A percentile compares a stretch with the other conserved stretches of the same genome.
phyloP scores from a whole-genome alignment of 1,140 invertebrate genomes.

The Popillia japonica region DNA sequence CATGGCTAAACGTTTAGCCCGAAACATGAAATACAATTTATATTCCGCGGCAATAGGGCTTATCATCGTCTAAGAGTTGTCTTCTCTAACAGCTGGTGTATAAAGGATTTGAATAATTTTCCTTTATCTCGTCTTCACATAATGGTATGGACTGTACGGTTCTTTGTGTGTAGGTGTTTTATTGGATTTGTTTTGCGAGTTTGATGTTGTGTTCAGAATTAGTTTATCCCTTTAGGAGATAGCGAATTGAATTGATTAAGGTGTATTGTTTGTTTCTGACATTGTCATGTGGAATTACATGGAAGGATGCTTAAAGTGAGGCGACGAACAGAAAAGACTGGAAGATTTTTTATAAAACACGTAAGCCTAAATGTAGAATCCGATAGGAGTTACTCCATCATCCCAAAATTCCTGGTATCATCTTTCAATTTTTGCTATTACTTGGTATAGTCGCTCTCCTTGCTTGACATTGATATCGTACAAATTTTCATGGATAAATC shows the following conservation, averaged over 20 bases:
- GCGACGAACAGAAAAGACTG: too few species aligned
- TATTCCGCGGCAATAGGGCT: not conserved
- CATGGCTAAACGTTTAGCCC: conserved; percentile 24
- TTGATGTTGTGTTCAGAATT: not conserved
- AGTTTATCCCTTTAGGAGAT: not conserved
- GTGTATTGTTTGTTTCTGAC: not conserved
- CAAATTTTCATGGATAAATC: too few species aligned
- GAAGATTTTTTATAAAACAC: too few species aligned
- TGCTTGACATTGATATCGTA: too few species aligned
- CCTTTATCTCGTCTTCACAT: conserved; percentile 40
- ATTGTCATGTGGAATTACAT: too few species aligned
- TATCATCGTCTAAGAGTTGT: conserved; percentile 41
- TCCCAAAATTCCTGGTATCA: too few species aligned
- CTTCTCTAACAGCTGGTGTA: conserved; percentile 51
- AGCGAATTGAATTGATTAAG: not conserved
- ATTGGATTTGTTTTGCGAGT: conserved; percentile 50
- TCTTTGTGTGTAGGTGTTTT: conserved; percentile 50
- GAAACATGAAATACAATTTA: not conserved
- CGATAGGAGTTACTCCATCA: too few species aligned
- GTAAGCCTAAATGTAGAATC: too few species aligned
- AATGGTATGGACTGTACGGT: not conserved
- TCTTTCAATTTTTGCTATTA: too few species aligned
- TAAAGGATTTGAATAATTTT: conserved; percentile 56
- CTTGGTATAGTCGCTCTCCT: too few species aligned
- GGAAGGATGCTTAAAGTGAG: too few species aligned